Conservation (phyloP, 2,888 invertebrate genomes). For the Patella depressa region DNA sequence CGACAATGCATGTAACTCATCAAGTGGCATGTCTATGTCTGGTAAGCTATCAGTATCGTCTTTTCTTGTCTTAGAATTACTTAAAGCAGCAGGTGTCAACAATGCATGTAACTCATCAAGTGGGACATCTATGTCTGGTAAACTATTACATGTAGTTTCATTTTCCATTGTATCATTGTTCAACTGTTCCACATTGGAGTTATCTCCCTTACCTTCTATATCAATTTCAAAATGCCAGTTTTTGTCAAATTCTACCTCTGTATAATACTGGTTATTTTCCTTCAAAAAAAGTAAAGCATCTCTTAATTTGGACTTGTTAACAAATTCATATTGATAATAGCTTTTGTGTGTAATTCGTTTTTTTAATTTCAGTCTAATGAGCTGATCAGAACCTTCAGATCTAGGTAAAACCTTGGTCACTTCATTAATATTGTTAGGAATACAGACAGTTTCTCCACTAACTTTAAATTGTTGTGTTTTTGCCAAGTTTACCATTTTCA, state of each 20-base stretch:
- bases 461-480: background rate
- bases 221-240: background rate
- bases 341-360: background rate
- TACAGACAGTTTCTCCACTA: background rate
- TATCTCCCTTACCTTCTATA: too few species aligned
- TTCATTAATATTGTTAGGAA: conserved; percentile 6
- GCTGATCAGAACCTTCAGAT: background rate
- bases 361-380: background rate
- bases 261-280: background rate
- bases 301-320: background rate
- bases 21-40: too few species aligned
- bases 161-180: too few species aligned
- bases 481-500: background rate
- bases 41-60: too few species aligned
- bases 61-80: too few species aligned
- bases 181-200: too few species aligned
- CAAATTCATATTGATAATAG: background rate
- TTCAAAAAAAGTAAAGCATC: conserved; percentile 3
- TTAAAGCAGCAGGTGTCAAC: too few species aligned
- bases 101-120: too few species aligned
- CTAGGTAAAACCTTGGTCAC: background rate
- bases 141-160: too few species aligned
- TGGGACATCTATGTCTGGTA: too few species aligned
- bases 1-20: too few species aligned
- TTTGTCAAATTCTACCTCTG: background rate